These are phyloP conservation scores for Peromyscus nudipes DNA, from an alignment of 2,797 vertebrate genomes.

Conservation along the genomic window DNA sequence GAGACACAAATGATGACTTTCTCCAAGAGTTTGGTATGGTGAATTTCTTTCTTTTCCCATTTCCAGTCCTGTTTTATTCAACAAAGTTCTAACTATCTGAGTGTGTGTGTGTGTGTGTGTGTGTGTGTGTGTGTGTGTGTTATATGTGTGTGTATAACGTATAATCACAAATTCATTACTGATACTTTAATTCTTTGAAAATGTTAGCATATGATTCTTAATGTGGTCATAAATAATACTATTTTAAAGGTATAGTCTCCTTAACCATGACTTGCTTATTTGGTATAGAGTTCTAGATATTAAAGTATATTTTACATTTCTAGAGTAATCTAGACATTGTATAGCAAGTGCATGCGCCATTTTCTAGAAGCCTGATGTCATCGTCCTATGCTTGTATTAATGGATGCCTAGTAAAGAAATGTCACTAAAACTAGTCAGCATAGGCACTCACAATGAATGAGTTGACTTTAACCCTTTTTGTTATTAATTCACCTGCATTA, in stretches of 20 bases:
- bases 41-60: conserved; percentile 3
- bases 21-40: neutral
- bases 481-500: conserved; percentile 47
- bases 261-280: conserved; percentile 6
- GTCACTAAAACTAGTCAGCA: neutral
- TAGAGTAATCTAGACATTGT: neutral
- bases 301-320: neutral
- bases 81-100: conserved; percentile 14
- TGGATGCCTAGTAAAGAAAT: neutral
- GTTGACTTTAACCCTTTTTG: neutral
- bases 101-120: neutral
- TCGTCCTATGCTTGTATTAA: neutral
- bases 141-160: neutral
- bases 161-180: conserved; percentile 44
- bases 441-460: neutral
- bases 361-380: neutral
- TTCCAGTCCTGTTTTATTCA: conserved; percentile 59
- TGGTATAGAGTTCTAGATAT: neutral
- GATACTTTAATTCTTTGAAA: neutral
- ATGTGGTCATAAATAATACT: conserved; percentile 3
- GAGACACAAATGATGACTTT: neutral
- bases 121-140: neutral
- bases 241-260: neutral
- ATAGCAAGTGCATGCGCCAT: neutral
- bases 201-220: neutral